A percentile compares a stretch with the other conserved stretches of the same genome.
Evolutionary conservation across 1,140 invertebrate species (phyloP).

Genomic region (Plutomurus gul): DNA sequence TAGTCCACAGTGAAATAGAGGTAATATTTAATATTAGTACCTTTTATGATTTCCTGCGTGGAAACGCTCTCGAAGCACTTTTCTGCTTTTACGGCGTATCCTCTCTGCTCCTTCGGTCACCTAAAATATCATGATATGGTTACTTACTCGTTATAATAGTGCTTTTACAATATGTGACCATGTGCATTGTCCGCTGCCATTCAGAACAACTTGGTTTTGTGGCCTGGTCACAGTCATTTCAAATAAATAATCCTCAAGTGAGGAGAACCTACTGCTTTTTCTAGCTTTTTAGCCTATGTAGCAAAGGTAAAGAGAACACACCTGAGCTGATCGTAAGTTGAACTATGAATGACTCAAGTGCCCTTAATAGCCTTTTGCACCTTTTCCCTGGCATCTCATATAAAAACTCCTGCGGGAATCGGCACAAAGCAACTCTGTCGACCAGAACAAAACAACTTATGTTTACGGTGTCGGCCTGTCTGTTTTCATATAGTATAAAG

Average conservation of each 20-base stretch:
- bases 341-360: constrained; percentile 16
- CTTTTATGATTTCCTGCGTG: constrained; percentile 14
- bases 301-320: constrained; percentile 12
- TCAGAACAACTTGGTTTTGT: too few species aligned
- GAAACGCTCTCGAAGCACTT: background rate
- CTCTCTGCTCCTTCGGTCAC: background rate
- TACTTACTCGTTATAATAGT: too few species aligned
- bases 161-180: too few species aligned
- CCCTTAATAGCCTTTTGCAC: constrained; percentile 28
- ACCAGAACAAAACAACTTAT: background rate
- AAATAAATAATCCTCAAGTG: background rate
- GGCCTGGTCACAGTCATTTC: background rate
- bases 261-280: background rate
- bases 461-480: too few species aligned
- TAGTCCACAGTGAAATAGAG: background rate
- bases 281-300: background rate
- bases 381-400: constrained; percentile 16
- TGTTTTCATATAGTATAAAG: too few species aligned
- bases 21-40: constrained; percentile 8
- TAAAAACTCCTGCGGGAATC: constrained; percentile 17
- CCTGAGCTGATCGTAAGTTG: constrained; percentile 23
- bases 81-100: background rate
- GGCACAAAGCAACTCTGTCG: background rate
- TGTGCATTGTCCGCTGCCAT: background rate
- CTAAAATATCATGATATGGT: too few species aligned